Evolutionary conservation across 2,113 vertebrate species (phyloP), one percentile per base, ranked within the genome.

Genomic region (Leptocoma aspasia): DNA sequence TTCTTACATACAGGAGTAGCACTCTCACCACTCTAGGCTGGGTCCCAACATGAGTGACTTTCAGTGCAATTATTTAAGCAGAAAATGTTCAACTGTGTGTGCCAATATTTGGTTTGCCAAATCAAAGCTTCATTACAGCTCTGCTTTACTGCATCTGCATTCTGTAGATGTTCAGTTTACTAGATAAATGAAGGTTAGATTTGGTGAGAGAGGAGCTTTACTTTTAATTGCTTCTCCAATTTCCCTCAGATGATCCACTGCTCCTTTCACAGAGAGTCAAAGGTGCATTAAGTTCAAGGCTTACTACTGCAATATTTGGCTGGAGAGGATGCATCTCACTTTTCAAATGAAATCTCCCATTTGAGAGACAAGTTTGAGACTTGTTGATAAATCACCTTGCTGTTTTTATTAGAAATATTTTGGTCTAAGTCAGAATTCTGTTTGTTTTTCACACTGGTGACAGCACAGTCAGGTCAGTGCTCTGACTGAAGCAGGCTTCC

Each of bases 171-270:
- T 69, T 93, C 52, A 72, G 73, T 92, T 86, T 86, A 41, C 50
- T 72, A 82, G 20, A 59, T 61, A 91, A 92, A 91, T 92, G 37
- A 89, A 77, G 73, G 42, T 63, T 80, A 92, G 56, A 65, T 85
- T 76, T 86, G 89, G 49, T 57, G 86, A 84, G 66, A 88, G n/a
- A 85, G 63, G 78, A 63, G 61, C 81, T 92, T 85, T 93, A 71
- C 70, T 91, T 94, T 91, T 94, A 94, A 92, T 94, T 94, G 42
- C 59, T 70, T 87, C 86, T 94, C 24, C 75, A 54, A 0, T 90
- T 94, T 78, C 57, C 81, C 71, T 94, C 63, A 73, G 63, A 89
- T 90, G 89, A 97, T 84, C 70, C 52, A 76, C 73, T 80, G 85
- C 35, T 75, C 77, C 65, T 84, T 89, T 90, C 69, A 84, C 37